Conservation (phyloP, 2,888 invertebrate species). For the Sphaeridia pumilis region DNA sequence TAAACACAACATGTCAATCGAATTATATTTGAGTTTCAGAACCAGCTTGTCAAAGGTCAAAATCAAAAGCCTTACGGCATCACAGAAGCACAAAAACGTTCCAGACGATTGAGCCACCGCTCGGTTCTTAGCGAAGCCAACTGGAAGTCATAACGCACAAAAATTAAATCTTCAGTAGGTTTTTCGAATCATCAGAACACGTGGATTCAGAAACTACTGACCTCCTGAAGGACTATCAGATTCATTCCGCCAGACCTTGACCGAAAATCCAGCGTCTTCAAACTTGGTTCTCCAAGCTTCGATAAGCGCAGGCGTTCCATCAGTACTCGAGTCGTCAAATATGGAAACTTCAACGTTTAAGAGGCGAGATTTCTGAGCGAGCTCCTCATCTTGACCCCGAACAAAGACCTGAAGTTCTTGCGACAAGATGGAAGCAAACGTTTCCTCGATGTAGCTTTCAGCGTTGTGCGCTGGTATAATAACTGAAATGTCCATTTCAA, state of each 20-base stretch:
- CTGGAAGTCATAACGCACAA: too few relatives aligned
- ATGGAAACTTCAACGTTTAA: slow-evolving; percentile 52
- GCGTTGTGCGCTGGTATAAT: slow-evolving; percentile 63
- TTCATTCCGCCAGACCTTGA: too few relatives aligned
- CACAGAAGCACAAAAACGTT: slow-evolving; percentile 63
- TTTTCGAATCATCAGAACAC: too few relatives aligned
- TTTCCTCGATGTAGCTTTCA: slow-evolving; percentile 54
- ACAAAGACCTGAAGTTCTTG: slow-evolving; percentile 49
- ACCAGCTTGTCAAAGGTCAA: too few relatives aligned
- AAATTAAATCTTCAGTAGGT: too few relatives aligned
- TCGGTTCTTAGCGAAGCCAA: slow-evolving; percentile 61
- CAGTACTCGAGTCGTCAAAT: slow-evolving; percentile 58
- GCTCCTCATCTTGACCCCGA: background rate
- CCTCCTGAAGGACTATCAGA: too few relatives aligned
- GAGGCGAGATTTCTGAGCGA: slow-evolving; percentile 16
- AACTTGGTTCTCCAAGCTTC: slow-evolving; percentile 48
- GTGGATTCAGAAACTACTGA: too few relatives aligned
- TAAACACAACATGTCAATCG: too few relatives aligned
- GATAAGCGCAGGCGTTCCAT: slow-evolving; percentile 46
- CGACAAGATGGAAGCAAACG: slow-evolving; percentile 50
- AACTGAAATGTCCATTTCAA: slow-evolving; percentile 50
- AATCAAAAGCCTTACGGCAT: slow-evolving; percentile 57
- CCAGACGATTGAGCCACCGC: slow-evolving; percentile 54
- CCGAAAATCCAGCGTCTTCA: too few relatives aligned
- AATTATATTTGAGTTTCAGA: too few relatives aligned